Base-by-base conservation (phyloP, 35 echinoderm and acorn worm species). In the Ophiothrix spiculata region DNA sequence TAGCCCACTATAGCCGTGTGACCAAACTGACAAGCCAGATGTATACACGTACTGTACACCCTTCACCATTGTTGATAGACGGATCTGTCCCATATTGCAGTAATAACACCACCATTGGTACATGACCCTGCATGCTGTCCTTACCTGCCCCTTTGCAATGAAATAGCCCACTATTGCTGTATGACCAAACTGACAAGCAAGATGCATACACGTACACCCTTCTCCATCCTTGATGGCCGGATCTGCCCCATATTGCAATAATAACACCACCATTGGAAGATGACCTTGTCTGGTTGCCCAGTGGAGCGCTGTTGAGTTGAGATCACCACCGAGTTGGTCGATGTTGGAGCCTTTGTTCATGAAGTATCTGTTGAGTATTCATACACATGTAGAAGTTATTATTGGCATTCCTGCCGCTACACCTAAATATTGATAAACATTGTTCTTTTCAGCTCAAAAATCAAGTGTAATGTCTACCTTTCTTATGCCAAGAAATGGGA, bases 11-110 rank as follows among this genome's bases (percentile, higher is more conserved):
- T 91, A 12, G 95, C 81, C 16, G 95, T 97, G 75, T 97, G 95
- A 23, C 86, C 91, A 82, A 93, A 97, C 80, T 97, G 95, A 35
- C 83, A 80, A 3, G 95, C 91, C 11, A 97, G 76, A 69, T 97
- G 95, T 40, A 97, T 90, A n/a, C 17, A 21, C 1, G 0, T 21
- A 64, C 56, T 29, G 0, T 64, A 21, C 56, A 64, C 17, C 75
- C 29, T 28, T 35, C 0, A 31, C 13, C 33, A 83, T 0, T 33
- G 39, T 45, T 82, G 23, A 99, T 82, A 29, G 96, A 94, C 23
- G 96, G 96, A 38, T 99, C 96, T 1, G 96, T 92, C 42, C 92
- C 96, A 85, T 99, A 91, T 84, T 99, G 96, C 81, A 92, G 91
- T 36, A 99, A 39, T 0, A 91, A 77, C 11, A 99, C 92, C 25